Base-by-base conservation (phyloP, 2,888 invertebrate species). In the Yponomeuta cagnagella region DNA sequence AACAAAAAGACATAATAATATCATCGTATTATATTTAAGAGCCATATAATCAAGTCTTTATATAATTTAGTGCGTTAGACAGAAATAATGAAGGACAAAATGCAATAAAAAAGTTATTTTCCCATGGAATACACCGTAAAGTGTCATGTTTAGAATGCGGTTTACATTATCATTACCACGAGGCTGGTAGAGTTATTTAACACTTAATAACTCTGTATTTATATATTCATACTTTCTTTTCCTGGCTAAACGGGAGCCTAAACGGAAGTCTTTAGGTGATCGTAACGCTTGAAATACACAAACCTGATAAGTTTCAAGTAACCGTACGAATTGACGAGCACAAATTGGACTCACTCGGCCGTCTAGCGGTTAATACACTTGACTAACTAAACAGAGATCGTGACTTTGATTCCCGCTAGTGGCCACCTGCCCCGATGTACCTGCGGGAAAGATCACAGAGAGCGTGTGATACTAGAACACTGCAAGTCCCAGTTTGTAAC, bases 161-260 rank as follows among this genome's bases (percentile, higher is more conserved):
- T 58, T 58, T 58, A 15, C 52, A 15, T 58, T 58, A 15, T 15
- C 52, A 58, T 58, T 58, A 58, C 15, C 52, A 12, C 52, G 52
- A 58, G 2, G 52, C 52, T 15, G 5, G 52, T 58, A 58, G 12
- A 12, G 52, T 58, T 58, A 15, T 58, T 58, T 58, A 58, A 58
- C 52, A 58, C 52, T 58, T 58, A 58, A 58, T 58, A 58, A 58
- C 52, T 58, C 52, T 58, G 52, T 58, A 58, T 58, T 43, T 58
- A 58, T 3, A 58, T 58, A 58, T 58, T 12, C 52, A 58, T 58
- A 58, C 52, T 58, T 58, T 58, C 52, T 58, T 58, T 58, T 58
- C 52, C 52, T 58, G 52, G 6, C 52, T 58, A 58, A 58, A 58
- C 52, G 52, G 15, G 52, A 58, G 15, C 52, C 12, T 15, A 12